Conservation (phyloP, 2,113 vertebrate species). For the Odontesthes bonariensis region DNA sequence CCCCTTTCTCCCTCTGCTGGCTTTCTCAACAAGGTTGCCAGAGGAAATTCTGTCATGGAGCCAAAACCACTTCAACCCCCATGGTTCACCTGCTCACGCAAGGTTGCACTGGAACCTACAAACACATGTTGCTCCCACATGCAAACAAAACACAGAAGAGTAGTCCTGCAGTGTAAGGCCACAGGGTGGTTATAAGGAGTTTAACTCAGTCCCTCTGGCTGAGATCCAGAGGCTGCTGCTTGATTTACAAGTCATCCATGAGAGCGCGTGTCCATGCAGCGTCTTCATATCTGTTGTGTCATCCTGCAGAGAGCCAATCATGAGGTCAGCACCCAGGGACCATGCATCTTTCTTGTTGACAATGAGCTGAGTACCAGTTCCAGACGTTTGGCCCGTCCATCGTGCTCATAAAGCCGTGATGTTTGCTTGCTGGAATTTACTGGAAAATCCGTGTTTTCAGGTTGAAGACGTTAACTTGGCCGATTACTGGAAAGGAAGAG, state of each 20-base stretch:
- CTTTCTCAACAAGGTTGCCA: constrained; percentile 29
- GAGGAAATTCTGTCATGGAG: constrained; percentile 23
- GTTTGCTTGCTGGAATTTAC: constrained; percentile 43
- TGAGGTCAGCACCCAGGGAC: constrained; percentile 61
- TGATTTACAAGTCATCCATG: constrained; percentile 54
- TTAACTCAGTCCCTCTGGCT: constrained; percentile 14
- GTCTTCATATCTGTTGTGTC: constrained; percentile 53
- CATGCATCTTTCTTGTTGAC: constrained; percentile 62
- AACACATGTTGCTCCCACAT: constrained; percentile 17
- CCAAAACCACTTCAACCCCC: constrained; percentile 23
- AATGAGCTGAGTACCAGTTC: constrained; percentile 42
- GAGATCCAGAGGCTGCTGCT: constrained; percentile 27
- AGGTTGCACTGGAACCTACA: constrained; percentile 13
- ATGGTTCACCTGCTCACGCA: constrained; percentile 46
- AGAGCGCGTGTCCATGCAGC: constrained; percentile 22
- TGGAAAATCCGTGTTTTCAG: constrained; percentile 15
- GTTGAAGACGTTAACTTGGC: constrained; percentile 21
- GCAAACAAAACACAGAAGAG: constrained; percentile 2
- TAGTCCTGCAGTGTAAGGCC: neutral
- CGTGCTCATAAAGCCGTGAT: constrained; percentile 48
- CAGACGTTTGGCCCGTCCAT: constrained; percentile 49
- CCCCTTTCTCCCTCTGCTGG: constrained; percentile 1
- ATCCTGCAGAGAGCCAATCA: constrained; percentile 56
- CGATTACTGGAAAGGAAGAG: constrained; percentile 11
- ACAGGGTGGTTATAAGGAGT: constrained; percentile 4